Conservation (phyloP, 2,888 invertebrate genomes). For the Buathra laborator region DNA sequence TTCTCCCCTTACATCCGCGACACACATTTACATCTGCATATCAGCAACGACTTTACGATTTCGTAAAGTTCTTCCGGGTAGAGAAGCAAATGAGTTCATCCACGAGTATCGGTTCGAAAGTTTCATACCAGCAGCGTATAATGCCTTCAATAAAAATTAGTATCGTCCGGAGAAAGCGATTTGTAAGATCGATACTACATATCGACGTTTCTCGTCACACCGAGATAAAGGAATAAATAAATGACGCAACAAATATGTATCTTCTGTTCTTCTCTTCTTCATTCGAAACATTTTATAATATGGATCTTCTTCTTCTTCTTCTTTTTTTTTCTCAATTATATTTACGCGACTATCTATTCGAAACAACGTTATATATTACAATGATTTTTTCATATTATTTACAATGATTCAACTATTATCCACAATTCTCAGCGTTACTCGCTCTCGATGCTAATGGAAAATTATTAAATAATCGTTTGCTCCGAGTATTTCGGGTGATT, state of each 20-base stretch:
- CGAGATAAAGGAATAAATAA: slow-evolving; percentile 29
- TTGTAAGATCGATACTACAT: neutral
- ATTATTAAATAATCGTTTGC: slow-evolving; percentile 24
- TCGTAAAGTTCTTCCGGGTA: too few relatives aligned
- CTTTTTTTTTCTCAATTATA: slow-evolving; percentile 19
- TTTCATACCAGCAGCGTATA: slow-evolving; percentile 23
- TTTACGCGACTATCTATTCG: slow-evolving; percentile 13
- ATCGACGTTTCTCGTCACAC: slow-evolving; percentile 17
- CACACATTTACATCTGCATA: too few relatives aligned
- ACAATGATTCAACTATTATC: slow-evolving; percentile 59
- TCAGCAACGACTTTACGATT: too few relatives aligned
- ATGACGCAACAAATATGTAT: slow-evolving; percentile 26
- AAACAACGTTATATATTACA: slow-evolving; percentile 31
- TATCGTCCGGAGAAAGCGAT: neutral
- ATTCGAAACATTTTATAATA: slow-evolving; percentile 16
- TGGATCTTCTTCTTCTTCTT: neutral
- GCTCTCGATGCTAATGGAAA: slow-evolving; percentile 12
- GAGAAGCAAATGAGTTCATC: too few relatives aligned
- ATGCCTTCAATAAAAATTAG: slow-evolving; percentile 39
- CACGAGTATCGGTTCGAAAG: slow-evolving; percentile 2
- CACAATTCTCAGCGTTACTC: slow-evolving; percentile 46
- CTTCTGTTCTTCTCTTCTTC: slow-evolving; percentile 25
- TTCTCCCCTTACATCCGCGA: too few relatives aligned
- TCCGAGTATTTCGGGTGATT: slow-evolving; percentile 17
- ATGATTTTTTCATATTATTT: slow-evolving; percentile 56